These are phyloP conservation scores for Perodicticus potto DNA, from an alignment of 2,797 vertebrate species.

Conservation along the genomic window DNA sequence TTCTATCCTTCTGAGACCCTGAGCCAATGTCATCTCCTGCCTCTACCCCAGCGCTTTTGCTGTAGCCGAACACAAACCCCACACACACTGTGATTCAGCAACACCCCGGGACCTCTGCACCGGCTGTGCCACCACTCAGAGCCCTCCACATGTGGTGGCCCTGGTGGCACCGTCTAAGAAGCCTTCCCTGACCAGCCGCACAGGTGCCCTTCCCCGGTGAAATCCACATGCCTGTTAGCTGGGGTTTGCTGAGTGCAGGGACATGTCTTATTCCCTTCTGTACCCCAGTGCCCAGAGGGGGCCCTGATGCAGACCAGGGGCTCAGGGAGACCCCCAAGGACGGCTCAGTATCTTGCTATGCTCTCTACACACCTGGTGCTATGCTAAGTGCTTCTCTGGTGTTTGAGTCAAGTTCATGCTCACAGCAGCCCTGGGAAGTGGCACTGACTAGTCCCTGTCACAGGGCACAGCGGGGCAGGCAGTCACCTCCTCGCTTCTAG, in stretches of 20 bases:
- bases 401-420: neutral
- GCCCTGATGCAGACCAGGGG: accelerated
- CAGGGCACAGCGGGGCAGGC: neutral
- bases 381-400: neutral
- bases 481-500: neutral
- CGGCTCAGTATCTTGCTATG: accelerated
- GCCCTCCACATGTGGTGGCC: neutral
- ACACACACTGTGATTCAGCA: accelerated
- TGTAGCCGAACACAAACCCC: accelerated
- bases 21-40: neutral
- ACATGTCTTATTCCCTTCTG: neutral
- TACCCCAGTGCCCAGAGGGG: neutral
- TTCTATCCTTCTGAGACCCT: neutral
- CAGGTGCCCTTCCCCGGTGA: neutral
- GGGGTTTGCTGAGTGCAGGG: neutral
- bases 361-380: accelerated
- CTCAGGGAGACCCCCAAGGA: neutral
- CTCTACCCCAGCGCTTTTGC: no score
- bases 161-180: no score
- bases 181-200: neutral
- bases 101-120: neutral
- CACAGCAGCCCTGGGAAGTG: neutral
- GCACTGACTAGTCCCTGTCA: neutral
- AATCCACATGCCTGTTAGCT: accelerated
- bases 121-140: accelerated